A percentile compares a stretch with the other conserved stretches of the same genome.
Conservation (phyloP, 2,113 vertebrate genomes). For the Nesoenas mayeri region DNA sequence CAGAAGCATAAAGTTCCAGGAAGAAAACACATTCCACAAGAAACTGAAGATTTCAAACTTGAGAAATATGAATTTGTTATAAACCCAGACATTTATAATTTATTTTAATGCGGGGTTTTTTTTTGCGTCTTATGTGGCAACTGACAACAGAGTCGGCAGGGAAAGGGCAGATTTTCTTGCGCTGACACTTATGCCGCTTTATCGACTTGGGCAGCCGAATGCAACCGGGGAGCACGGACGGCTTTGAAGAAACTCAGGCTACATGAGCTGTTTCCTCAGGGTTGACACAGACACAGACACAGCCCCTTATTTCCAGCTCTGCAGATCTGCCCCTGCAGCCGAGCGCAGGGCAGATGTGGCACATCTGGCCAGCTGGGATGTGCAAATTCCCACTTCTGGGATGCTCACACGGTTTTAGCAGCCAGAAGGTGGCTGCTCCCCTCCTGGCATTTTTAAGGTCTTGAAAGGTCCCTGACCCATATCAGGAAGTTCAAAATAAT, state of each 20-base stretch:
- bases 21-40: not conserved
- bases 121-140: not conserved
- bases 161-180: not conserved
- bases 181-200: not conserved
- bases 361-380: not conserved
- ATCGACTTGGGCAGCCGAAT: not conserved
- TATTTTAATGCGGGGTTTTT: not conserved
- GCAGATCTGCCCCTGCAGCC: not conserved
- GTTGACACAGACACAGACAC: not conserved
- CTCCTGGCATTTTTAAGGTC: no score
- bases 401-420: no score
- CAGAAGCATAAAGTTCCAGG: not conserved
- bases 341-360: not conserved
- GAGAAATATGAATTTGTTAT: not conserved
- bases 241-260: not conserved
- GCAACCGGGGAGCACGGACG: not conserved
- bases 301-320: rapidly evolving
- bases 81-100: not conserved
- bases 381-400: not conserved
- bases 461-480: not conserved
- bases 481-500: not conserved
- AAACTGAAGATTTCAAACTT: not conserved
- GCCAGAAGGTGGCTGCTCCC: no score
- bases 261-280: rapidly evolving
- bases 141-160: not conserved